Evolutionary conservation across 2,888 invertebrate genomes (phyloP).

Genomic region (Yponomeuta cagnagella): DNA sequence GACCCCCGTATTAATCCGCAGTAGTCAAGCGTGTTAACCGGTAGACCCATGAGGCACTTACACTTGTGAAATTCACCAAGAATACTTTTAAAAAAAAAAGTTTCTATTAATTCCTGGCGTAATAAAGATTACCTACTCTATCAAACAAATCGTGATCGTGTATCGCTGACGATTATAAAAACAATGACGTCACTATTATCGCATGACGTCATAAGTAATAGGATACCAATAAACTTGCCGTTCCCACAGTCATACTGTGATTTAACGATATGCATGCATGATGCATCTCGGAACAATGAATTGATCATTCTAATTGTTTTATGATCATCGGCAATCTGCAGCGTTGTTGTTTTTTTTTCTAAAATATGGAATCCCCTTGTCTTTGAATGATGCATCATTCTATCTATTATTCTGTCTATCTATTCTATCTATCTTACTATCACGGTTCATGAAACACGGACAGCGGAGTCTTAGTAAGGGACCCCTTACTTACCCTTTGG

Average conservation of each 20-base stretch:
- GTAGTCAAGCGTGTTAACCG: too few species aligned
- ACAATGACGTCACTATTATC: background rate
- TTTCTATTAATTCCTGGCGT: too few species aligned
- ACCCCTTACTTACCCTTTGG: too few species aligned
- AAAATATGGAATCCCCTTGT: background rate
- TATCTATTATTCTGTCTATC: too few species aligned
- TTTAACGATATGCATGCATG: background rate
- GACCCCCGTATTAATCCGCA: too few species aligned
- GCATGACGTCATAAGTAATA: background rate
- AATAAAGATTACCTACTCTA: background rate
- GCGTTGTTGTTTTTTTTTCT: background rate
- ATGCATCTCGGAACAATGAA: background rate
- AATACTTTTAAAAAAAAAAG: too few species aligned
- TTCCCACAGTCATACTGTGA: background rate
- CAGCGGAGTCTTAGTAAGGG: too few species aligned
- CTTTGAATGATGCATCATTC: too few species aligned
- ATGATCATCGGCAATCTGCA: background rate
- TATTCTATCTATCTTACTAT: too few species aligned
- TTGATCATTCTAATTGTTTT: constrained; percentile 3
- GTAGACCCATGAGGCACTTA: too few species aligned
- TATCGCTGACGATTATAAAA: background rate
- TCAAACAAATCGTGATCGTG: background rate
- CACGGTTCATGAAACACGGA: too few species aligned
- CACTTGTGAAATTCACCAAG: too few species aligned
- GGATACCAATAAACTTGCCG: background rate